These are phyloP conservation scores for Otis tarda DNA, from an alignment of 2,113 vertebrate genomes.

Conservation along the genomic window DNA sequence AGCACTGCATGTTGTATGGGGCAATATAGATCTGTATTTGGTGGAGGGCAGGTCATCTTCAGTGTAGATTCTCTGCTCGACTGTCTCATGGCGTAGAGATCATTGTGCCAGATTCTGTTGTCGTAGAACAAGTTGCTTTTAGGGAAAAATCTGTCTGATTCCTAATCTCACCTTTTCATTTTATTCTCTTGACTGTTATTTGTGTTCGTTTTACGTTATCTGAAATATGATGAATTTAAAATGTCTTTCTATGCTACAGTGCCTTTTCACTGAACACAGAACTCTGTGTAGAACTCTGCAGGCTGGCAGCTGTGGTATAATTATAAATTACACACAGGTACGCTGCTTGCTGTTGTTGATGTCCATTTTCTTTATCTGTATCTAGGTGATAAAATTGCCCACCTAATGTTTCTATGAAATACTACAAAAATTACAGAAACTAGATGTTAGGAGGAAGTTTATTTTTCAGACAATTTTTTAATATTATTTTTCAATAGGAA, in stretches of 20 bases:
- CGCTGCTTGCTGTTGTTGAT: background rate
- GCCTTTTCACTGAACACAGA: background rate
- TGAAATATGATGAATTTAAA: background rate
- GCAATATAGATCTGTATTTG: background rate
- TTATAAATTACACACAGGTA: background rate
- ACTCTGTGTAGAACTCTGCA: background rate
- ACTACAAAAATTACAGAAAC: background rate
- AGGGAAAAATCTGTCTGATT: background rate
- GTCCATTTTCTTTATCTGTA: background rate
- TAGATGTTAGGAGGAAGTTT: background rate
- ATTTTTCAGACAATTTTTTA: background rate
- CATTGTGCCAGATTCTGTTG: background rate
- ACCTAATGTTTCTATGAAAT: background rate
- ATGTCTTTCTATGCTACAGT: background rate
- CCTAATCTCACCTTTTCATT: background rate
- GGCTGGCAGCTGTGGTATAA: background rate
- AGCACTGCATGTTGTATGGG: accelerated
- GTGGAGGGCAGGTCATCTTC: background rate
- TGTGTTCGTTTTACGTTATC: background rate
- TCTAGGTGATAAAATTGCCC: background rate
- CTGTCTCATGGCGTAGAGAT: background rate
- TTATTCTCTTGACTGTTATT: background rate
- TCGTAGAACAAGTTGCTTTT: background rate
- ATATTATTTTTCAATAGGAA: background rate
- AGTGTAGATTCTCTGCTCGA: background rate